Percentiles rank a stretch among this genome's conserved stretches.
Conservation (phyloP, 2,113 vertebrate genomes). For the Stercorarius parasiticus region DNA sequence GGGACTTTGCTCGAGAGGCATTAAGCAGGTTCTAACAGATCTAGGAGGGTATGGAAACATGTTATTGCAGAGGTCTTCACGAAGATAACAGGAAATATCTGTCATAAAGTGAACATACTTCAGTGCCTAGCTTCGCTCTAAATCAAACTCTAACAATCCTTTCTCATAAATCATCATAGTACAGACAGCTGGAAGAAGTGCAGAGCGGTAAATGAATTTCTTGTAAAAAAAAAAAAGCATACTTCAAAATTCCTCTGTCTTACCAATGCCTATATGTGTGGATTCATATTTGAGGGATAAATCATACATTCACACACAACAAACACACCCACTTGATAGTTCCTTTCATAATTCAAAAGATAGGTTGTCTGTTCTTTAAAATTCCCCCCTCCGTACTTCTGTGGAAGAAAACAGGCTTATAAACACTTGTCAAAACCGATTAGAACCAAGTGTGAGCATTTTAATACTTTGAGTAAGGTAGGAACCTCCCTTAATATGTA, state of each 20-base stretch:
- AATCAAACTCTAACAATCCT: slow-evolving; percentile 59
- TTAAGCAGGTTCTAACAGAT: slow-evolving; percentile 5
- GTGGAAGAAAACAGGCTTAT: neutral
- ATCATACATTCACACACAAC: neutral
- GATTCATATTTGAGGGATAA: neutral
- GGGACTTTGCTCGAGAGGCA: neutral
- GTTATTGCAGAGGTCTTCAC: neutral
- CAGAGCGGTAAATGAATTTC: slow-evolving; percentile 53
- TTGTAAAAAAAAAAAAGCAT: neutral
- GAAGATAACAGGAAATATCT: slow-evolving; percentile 44
- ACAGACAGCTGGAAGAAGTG: slow-evolving; percentile 32
- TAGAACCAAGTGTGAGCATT: neutral
- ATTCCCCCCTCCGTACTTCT: neutral
- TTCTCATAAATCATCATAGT: slow-evolving; percentile 52
- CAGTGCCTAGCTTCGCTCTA: slow-evolving; percentile 46
- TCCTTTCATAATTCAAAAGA: slow-evolving; percentile 49
- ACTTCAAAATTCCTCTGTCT: neutral
- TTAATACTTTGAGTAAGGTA: neutral
- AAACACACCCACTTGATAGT: slow-evolving; percentile 35
- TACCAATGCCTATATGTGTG: neutral
- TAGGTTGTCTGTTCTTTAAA: slow-evolving; percentile 38
- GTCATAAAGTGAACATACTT: neutral
- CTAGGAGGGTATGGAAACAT: neutral
- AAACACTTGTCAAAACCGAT: slow-evolving; percentile 37
- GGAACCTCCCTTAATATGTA: neutral